These are phyloP conservation scores for Papio anubis DNA, from an alignment of 2,113 vertebrate species.

Conservation along the genomic window DNA sequence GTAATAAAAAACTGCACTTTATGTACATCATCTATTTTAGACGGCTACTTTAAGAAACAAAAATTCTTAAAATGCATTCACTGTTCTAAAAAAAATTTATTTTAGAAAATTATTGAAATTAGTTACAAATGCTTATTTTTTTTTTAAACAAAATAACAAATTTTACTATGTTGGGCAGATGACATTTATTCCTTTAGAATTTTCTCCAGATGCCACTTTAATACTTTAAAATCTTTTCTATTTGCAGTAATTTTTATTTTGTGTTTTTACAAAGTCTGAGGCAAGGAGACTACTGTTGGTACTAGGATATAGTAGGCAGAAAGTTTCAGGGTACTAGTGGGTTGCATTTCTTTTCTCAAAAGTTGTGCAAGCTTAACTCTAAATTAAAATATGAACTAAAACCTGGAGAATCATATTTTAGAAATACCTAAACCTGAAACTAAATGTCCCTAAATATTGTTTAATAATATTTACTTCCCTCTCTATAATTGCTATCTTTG, in stretches of 20 bases:
- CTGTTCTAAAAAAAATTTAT: slow-evolving; percentile 67
- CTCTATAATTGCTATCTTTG: not conserved
- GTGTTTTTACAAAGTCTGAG: not conserved
- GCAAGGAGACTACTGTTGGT: not conserved
- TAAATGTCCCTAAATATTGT: not conserved
- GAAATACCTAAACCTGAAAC: slow-evolving; percentile 21
- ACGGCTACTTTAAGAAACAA: not conserved
- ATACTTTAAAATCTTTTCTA: slow-evolving; percentile 43
- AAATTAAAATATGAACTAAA: slow-evolving; percentile 28
- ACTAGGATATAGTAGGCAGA: not conserved
- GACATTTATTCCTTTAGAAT: slow-evolving; percentile 4
- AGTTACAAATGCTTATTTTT: slow-evolving; percentile 28
- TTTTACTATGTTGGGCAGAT: not conserved
- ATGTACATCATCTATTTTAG: not conserved
- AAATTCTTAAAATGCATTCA: slow-evolving; percentile 17
- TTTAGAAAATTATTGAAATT: slow-evolving; percentile 59
- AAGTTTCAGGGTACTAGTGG: not conserved
- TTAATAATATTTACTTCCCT: not conserved
- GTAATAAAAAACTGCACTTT: not conserved
- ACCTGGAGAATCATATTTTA: not conserved
- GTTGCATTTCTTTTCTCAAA: slow-evolving; percentile 17
- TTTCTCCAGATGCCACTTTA: slow-evolving; percentile 6
- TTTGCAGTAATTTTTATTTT: not conserved
- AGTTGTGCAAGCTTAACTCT: not conserved
- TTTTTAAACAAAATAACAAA: slow-evolving; percentile 16